Percentiles rank a stretch among this genome's conserved stretches.
Conservation (phyloP, 2,113 vertebrate genomes). For the Paramormyrops kingsleyae region DNA sequence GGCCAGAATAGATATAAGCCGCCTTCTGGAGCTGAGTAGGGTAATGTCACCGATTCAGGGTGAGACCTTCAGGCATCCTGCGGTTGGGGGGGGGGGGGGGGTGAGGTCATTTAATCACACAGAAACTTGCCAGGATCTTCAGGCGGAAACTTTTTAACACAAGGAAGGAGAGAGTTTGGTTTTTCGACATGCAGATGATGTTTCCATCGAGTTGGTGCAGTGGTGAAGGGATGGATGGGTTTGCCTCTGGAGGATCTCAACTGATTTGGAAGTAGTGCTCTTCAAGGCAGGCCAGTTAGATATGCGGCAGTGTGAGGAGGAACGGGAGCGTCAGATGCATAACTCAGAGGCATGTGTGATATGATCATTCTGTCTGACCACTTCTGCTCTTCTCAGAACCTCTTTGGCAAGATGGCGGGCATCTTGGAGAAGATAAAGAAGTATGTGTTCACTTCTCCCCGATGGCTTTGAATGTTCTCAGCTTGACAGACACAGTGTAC, state of each 20-base stretch:
- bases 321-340: neutral
- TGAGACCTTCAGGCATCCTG: neutral
- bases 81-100: neutral
- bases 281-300: neutral
- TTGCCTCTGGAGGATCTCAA: neutral
- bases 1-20: neutral
- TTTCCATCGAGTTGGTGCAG: neutral
- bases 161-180: neutral
- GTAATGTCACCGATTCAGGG: neutral
- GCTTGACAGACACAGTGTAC: neutral
- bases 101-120: neutral
- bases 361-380: neutral
- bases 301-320: neutral
- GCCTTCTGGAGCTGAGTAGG: neutral
- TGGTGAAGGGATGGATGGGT: neutral
- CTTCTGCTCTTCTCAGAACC: constrained; percentile 64
- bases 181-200: neutral
- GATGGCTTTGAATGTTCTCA: neutral
- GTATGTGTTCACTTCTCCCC: constrained; percentile 59
- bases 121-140: neutral
- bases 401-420: constrained; percentile 96
- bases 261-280: neutral
- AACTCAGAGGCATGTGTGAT: neutral
- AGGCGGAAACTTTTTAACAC: neutral
- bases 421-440: constrained; percentile 97